Base-by-base conservation (phyloP, 2,113 vertebrate genomes). In the Mohoua ochrocephala region DNA sequence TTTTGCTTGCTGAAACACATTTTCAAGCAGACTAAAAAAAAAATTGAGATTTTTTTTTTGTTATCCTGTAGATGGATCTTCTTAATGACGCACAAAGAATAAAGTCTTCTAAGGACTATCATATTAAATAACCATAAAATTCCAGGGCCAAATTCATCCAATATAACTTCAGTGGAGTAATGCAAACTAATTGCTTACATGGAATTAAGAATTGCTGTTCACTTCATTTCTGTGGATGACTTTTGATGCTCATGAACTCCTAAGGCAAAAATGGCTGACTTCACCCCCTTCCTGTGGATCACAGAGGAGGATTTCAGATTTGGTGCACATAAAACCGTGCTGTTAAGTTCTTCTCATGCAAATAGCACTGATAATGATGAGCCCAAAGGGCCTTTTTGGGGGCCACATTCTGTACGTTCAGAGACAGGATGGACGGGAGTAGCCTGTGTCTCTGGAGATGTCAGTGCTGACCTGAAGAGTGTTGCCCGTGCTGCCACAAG, bases 321-420 rank as follows among this genome's bases (percentile, higher is more conserved):
- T 73, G 13, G 4, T 18, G 64, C 26, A 7, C 21, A 39, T 24
- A 76, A 84, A 87, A 31, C 4, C 6, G 10, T 17, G 8, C 8
- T 13, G 1, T 82, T 80, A 63, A 54, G 11, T 6, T 49, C 80
- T 87, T 61, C 27, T 28, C 35, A 26, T 26, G 47, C 37, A 80
- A 76, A 61, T 3, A 88, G 41, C 56, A 75, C n/a, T 37, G 31
- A 37, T 27, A 7, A 50, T 18, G 42, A 42, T 49, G 35, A 42
- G 18, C 53, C 5, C n/a, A 67, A 87, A 70, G 19, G 4, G 31
- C 13, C 4, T 33, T 75, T 67, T 74, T 5, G 54, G 35, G 21
- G 20, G 7, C 7, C 35, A 78, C 10, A 47, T 65, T 39, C 41
- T 4, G 2, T 10, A 67, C 0, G 0, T n/a, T 37, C 35, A 75